These are phyloP conservation scores for Volucella zonaria DNA, from an alignment of 2,888 invertebrate genomes.

Conservation along the genomic window DNA sequence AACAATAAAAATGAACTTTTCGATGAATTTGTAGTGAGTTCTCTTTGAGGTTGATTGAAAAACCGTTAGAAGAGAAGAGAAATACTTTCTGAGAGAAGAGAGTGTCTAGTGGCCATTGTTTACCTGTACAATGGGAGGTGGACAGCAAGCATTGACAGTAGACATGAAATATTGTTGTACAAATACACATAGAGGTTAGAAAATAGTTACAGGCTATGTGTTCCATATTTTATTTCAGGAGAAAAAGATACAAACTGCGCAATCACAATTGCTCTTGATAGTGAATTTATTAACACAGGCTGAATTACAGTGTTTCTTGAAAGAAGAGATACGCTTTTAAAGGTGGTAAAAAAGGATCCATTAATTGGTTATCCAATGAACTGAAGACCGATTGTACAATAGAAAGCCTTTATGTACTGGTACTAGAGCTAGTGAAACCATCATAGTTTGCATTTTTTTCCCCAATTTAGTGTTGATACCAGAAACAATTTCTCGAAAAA, in stretches of 20 bases:
- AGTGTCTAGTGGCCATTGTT: conserved; percentile 40
- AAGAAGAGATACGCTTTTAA: background rate
- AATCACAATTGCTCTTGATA: conserved; percentile 38
- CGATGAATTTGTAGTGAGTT: conserved; percentile 20
- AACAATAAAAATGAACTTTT: conserved; percentile 58
- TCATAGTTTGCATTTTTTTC: too few relatives aligned
- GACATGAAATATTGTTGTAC: conserved; percentile 15
- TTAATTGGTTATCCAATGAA: too few relatives aligned
- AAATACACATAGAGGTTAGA: conserved; percentile 25
- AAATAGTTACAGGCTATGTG: conserved; percentile 33
- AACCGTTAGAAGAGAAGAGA: conserved; percentile 30
- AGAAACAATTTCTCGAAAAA: too few relatives aligned
- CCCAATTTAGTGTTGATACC: too few relatives aligned
- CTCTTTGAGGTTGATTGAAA: conserved; percentile 12
- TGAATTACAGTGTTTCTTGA: conserved; percentile 23
- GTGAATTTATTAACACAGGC: background rate
- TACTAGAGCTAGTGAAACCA: too few relatives aligned
- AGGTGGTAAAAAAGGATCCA: too few relatives aligned
- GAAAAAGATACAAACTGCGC: conserved; percentile 57
- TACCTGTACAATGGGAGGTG: conserved; percentile 37
- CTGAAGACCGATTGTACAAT: too few relatives aligned
- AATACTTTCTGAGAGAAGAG: conserved; percentile 16
- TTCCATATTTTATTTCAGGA: conserved; percentile 41
- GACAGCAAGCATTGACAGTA: background rate
- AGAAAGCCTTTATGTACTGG: too few relatives aligned